Base-by-base conservation (phyloP, 53 echinoderm and acorn worm genomes). In the Crossaster papposus region DNA sequence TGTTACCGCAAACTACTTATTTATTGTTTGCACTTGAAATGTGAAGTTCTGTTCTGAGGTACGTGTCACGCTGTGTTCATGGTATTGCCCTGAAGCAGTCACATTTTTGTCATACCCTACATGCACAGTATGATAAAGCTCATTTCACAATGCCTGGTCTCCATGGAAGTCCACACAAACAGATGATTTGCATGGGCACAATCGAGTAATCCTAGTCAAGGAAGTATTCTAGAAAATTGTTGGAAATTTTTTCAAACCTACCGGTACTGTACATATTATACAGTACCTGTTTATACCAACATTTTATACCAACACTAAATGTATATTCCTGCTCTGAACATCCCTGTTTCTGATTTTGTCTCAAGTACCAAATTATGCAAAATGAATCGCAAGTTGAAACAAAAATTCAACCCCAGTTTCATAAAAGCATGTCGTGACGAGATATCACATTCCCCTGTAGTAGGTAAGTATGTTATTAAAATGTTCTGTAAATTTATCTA, bases 231-330 rank as follows among this genome's bases (percentile, higher is more conserved):
- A 23, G 30, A 23, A n/a, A 31, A 13, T 13, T 71, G n/a, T 44
- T 9, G 44, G 44, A 44, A 44, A 44, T 5, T 44, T 44, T 9
- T 36, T 14, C 22, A 74, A 15, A 34, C 35, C 4, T 74, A 74
- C 75, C 35, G 35, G 79, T 51, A 78, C 79, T 50, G 79, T 78
- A 78, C 79, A 78, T 78, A n/a, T 78, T n/a, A 28, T 6, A 51
- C n/a, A 64, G 22, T 22, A n/a, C 17, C 7, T 35, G 36, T 35
- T 14, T 35, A 7, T 74, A 29, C 75, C 6, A 10, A 72, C 72
- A 4, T 30, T 11, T 72, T 4, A 12, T 4, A 28, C 68, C 68
- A 5, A 77, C 35, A 22, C 14, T 77, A 33, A 30, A 74, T 76
- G 76, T 77, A 77, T 23, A 77, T 77, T 31, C 31, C 26, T 64